These are phyloP conservation scores for Catonia carolina DNA, from an alignment of 2,888 invertebrate species.

Conservation along the genomic window DNA sequence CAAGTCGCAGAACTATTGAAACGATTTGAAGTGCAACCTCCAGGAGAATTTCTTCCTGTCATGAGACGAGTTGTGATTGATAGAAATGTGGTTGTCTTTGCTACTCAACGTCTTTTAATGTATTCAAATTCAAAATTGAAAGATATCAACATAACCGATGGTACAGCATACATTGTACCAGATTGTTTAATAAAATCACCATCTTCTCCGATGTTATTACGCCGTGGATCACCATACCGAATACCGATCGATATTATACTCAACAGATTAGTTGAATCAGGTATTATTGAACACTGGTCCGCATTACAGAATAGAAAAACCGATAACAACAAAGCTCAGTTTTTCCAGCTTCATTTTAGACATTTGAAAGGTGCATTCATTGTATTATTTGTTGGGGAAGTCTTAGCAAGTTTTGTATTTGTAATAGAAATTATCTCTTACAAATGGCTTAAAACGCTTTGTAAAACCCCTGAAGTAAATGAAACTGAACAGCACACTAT, in stretches of 20 bases:
- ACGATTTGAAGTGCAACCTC: slow-evolving; percentile 28
- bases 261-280: slow-evolving; percentile 20
- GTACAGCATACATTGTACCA: slow-evolving; percentile 12
- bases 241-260: slow-evolving; percentile 17
- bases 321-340: not conserved
- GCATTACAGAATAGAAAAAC: not conserved
- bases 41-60: slow-evolving; percentile 26
- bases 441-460: slow-evolving; percentile 1
- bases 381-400: not conserved
- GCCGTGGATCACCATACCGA: slow-evolving; percentile 16
- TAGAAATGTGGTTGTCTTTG: slow-evolving; percentile 29
- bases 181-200: slow-evolving; percentile 20
- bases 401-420: not conserved
- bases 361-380: slow-evolving; percentile 5
- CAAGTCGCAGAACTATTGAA: slow-evolving; percentile 26
- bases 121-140: slow-evolving; percentile 21
- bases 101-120: slow-evolving; percentile 19
- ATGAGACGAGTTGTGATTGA: slow-evolving; percentile 24
- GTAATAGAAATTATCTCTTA: not conserved
- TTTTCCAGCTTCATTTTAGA: not conserved
- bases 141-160: slow-evolving; percentile 5
- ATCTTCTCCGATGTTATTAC: slow-evolving; percentile 18
- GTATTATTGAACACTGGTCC: slow-evolving; percentile 6
- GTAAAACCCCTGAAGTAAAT: too few species aligned
- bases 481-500: too few species aligned